Percentiles rank a stretch among this genome's conserved stretches.
Conservation (phyloP, 2,113 vertebrate genomes). For the Myanophis thanlyinensis region DNA sequence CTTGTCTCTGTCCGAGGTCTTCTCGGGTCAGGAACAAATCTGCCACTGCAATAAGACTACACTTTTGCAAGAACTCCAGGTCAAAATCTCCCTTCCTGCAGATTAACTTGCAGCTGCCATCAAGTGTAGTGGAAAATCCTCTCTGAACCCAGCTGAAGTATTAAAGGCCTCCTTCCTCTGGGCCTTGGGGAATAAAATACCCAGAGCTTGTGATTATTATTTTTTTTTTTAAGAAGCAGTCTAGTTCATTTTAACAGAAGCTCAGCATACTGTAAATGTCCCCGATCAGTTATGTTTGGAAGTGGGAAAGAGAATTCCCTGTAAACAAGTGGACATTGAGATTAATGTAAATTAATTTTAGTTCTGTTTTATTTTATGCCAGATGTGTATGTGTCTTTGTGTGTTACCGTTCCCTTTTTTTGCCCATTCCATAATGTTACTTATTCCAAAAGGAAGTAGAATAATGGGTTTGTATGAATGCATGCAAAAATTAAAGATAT, state of each 20-base stretch:
- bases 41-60: background rate
- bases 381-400: background rate
- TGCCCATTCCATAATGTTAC: background rate
- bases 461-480: background rate
- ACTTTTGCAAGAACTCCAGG: background rate
- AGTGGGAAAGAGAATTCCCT: background rate
- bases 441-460: background rate
- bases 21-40: background rate
- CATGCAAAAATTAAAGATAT: background rate
- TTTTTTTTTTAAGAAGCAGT: background rate
- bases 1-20: background rate
- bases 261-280: background rate
- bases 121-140: background rate
- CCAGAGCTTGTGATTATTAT: background rate
- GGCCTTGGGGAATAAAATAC: background rate
- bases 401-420: background rate
- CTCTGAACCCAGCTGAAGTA: background rate
- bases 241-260: background rate
- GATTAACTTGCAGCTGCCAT: background rate
- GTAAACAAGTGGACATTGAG: background rate
- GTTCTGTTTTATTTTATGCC: background rate
- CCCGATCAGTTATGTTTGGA: background rate
- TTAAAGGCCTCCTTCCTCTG: background rate
- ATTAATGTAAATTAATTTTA: background rate
- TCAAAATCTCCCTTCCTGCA: background rate